A percentile compares a stretch with the other conserved stretches of the same genome.
phyloP scores from a whole-genome alignment of 2,113 vertebrate genomes.

The Progne subis region DNA sequence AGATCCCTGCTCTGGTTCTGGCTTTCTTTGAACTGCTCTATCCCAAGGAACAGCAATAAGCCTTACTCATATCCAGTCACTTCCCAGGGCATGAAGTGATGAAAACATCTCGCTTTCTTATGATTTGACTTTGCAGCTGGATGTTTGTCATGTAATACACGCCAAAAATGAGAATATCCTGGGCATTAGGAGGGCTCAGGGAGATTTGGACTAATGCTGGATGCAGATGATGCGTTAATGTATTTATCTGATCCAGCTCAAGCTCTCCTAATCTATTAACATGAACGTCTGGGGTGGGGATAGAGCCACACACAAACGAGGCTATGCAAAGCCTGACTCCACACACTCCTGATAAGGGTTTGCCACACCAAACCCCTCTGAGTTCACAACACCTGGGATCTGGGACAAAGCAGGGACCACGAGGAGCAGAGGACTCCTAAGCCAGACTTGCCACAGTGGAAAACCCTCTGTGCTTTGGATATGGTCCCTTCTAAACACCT shows the following conservation, averaged over 20 bases:
- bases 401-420: neutral
- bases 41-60: neutral
- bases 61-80: neutral
- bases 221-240: slow-evolving; percentile 39
- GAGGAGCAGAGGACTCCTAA: neutral
- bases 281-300: neutral
- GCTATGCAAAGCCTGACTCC: neutral
- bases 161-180: slow-evolving; percentile 10
- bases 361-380: neutral
- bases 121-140: neutral
- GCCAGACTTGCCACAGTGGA: neutral
- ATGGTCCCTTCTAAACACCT: neutral
- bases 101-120: neutral
- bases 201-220: slow-evolving; percentile 44
- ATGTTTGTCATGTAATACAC: neutral
- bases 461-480: neutral
- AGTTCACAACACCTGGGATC: neutral
- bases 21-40: neutral
- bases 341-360: neutral
- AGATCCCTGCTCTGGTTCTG: neutral
- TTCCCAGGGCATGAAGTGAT: neutral
- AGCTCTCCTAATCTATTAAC: slow-evolving; percentile 41
- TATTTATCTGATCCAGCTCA: slow-evolving; percentile 53
- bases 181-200: slow-evolving; percentile 5
- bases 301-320: neutral